Evolutionary conservation across 1,140 invertebrate genomes (phyloP), one percentile per base, ranked within the genome.

Genomic region (Bombus turneri): DNA sequence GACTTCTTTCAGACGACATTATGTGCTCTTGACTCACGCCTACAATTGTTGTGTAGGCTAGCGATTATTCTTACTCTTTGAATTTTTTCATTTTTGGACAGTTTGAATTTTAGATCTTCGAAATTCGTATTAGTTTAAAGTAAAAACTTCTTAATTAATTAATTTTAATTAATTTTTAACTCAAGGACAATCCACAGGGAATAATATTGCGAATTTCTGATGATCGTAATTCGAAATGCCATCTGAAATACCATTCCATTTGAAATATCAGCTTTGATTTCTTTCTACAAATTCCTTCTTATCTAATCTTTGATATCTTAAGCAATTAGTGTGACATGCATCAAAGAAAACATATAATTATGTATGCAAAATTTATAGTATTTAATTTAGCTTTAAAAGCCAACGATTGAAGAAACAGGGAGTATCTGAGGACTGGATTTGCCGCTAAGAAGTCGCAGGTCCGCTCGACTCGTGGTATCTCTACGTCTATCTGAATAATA

Each of bases 401-500:
- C 1, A 68, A 39, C 68, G 72, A 74, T 47, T 41, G 41, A 31
- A 47, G 62, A 1, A 22, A 69, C 34, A 39, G 34, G 68, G 22
- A 39, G 37, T 9, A 39, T 8, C 75, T n/a, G 88, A 62, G 74
- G 25, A 28, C 66, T 41, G 43, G 72, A 69, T 62, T 76, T 13
- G 43, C 37, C 81, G 81, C 76, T 37, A 87, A 81, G 77, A 66
- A 69, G 81, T 62, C 59, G 77, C 57, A 76, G 81, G 88, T 75
- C 85, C 72, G 83, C 79, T 86, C 86, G 89, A 86, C 75, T 90
- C 90, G 86, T 91, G 85, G 72, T 95, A 95, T 95, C 95, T 95
- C 86, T 85, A 93, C 93, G 95, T 95, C 94, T 94, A 95, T 95
- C 94, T 94, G 94, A 95, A 95, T 95, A 95, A 95, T 95, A 95